Evolutionary conservation across 2,888 invertebrate species (phyloP), one percentile per base, ranked within the genome.

Genomic region (Oligia fasciuncula): DNA sequence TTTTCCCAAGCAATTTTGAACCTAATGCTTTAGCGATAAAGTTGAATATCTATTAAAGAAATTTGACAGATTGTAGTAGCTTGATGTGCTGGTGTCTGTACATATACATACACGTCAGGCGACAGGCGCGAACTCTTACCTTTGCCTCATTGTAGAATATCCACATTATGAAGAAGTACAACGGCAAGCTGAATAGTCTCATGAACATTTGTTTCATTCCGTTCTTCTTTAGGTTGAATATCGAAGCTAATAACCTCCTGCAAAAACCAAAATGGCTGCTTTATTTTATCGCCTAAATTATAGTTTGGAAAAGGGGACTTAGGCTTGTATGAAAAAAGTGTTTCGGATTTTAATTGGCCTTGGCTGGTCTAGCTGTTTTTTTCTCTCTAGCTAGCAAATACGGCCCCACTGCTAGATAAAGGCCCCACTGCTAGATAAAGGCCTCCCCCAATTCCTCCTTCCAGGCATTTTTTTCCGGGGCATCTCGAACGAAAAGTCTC

Each of bases 121-220:
- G 46, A 46, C 46, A 46, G 11, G 2, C 46, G 46, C 11, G 46
- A 46, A 46, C 11, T 46, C 49, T 83, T 93, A 97, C 97, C 96
- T 97, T 96, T 85, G 97, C 97, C 88, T 98, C 97, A 74, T 97
- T 97, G 91, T 98, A 99, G 93, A 99, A 99, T 29, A 98, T 91
- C 97, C 98, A 98, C 70, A 99, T 92, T 69, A 98, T 97, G 70
- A 98, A 97, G 95, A 98, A 98, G 89, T 98, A 98, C 46, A 98
- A 93, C 0, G 99, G 98, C 69, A 99, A 93, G 9, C 98, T 94
- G 75, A 99, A 97, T 17, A 99, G 93, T 67, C 99, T 97, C 89
- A 98, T 97, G 84, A 98, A 98, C 86, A 99, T 97, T 83, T 98
- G 98, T 84, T 98, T 98, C 77, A 98, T 92, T 29, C 99, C 99